These are phyloP conservation scores for Caenorhabditis virilis DNA, from an alignment of 2,888 invertebrate genomes.

Conservation along the genomic window DNA sequence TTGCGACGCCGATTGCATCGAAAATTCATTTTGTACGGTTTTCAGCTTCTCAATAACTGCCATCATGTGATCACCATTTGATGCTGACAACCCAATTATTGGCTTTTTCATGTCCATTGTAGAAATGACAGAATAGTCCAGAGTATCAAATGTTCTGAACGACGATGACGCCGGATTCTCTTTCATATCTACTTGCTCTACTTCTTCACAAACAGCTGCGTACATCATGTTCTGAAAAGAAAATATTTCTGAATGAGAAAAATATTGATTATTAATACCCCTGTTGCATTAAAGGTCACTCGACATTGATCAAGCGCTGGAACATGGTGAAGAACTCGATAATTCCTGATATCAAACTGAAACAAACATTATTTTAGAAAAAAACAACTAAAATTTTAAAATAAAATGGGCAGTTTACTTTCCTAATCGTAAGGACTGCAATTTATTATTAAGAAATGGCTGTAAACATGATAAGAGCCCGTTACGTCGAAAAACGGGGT, in stretches of 20 bases:
- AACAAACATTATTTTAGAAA: slow-evolving; percentile 3
- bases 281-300: slow-evolving; percentile 85
- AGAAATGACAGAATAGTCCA: slow-evolving; percentile 81
- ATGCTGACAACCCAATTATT: slow-evolving; percentile 84
- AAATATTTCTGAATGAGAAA: slow-evolving; percentile 5
- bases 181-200: slow-evolving; percentile 5
- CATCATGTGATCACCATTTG: slow-evolving; percentile 83
- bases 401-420: slow-evolving; percentile 3
- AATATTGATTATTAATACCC: slow-evolving; percentile 70
- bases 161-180: slow-evolving; percentile 2
- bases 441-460: too few relatives aligned
- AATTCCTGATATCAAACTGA: slow-evolving; percentile 92
- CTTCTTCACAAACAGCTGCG: slow-evolving; percentile 14
- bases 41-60: slow-evolving; percentile 80
- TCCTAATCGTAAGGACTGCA: too few relatives aligned
- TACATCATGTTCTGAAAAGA: slow-evolving; percentile 36
- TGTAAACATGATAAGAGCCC: too few relatives aligned
- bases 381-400: background rate
- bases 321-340: slow-evolving; percentile 89
- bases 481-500: background rate
- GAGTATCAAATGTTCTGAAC: slow-evolving; percentile 90
- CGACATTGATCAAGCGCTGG: slow-evolving; percentile 88
- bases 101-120: slow-evolving; percentile 90
- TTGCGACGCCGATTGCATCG: slow-evolving; percentile 15
- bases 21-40: slow-evolving; percentile 7